Evolutionary conservation across 2,888 invertebrate species (phyloP).

Genomic region (Metacarcinus magister): DNA sequence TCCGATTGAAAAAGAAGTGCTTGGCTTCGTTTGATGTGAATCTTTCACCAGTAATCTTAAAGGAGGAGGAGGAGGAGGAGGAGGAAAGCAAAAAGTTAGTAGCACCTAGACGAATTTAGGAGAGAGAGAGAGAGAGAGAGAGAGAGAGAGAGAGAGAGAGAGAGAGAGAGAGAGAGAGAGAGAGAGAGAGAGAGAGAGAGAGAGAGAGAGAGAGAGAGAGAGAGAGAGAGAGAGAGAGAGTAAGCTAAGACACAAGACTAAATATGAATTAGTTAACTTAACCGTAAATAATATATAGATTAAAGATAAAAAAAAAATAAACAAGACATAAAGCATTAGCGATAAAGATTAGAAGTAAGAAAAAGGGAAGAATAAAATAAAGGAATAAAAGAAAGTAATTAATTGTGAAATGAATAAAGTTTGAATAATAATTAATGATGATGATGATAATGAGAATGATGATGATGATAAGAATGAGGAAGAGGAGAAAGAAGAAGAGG

Average conservation of each 20-base stretch:
- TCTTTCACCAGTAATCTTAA: no score
- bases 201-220: neutral
- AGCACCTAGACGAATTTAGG: no score
- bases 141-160: neutral
- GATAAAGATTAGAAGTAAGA: neutral
- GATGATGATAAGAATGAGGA: no score
- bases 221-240: constrained; percentile 11
- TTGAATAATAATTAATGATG: no score
- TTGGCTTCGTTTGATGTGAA: no score
- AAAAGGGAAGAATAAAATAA: neutral
- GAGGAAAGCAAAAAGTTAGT: no score
- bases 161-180: neutral
- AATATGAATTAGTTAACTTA: neutral
- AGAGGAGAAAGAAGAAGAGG: neutral
- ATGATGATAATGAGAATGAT: no score
- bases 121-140: no score
- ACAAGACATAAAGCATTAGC: neutral
- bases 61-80: no score
- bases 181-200: constrained; percentile 7
- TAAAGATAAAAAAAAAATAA: neutral
- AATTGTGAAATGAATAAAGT: no score
- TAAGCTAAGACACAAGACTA: neutral
- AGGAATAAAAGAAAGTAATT: neutral
- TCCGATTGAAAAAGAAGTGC: no score
- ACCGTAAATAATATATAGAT: neutral